Evolutionary conservation across 2,888 invertebrate genomes (phyloP).

Genomic region (Malthinus flaveolus): DNA sequence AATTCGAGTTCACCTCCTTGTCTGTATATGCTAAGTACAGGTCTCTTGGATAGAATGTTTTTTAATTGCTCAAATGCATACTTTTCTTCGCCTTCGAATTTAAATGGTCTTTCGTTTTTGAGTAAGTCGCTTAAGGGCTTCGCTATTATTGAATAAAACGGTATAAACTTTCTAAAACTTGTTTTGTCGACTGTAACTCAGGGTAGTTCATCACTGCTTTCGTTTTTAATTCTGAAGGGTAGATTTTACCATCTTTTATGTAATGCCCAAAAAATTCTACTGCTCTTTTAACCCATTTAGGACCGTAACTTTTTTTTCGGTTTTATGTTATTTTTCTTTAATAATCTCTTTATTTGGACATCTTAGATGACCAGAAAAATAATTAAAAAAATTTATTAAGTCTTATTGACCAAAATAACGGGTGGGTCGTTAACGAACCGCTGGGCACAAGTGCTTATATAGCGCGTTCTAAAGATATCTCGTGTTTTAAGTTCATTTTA

Average conservation of each 20-base stretch:
- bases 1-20: conserved; percentile 28
- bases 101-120: conserved; percentile 31
- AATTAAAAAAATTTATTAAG: too few species aligned
- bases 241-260: conserved; percentile 37
- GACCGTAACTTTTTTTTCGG: too few species aligned
- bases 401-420: too few species aligned
- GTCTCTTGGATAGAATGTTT: conserved; percentile 18
- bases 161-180: conserved; percentile 46
- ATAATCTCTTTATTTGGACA: too few species aligned
- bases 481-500: too few species aligned
- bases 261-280: conserved; percentile 34
- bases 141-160: conserved; percentile 41
- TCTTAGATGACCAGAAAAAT: too few species aligned
- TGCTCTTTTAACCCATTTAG: too few species aligned
- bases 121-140: conserved; percentile 42
- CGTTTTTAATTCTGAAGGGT: conserved; percentile 38
- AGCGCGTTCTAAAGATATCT: too few species aligned
- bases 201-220: conserved; percentile 39
- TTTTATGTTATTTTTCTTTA: too few species aligned
- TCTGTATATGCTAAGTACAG: conserved; percentile 28
- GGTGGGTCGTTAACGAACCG: too few species aligned
- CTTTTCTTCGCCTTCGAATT: conserved; percentile 21
- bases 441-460: too few species aligned
- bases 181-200: conserved; percentile 35
- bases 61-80: conserved; percentile 30